phyloP scores from a whole-genome alignment of 2,113 vertebrate genomes.

The Hoplias malabaricus region DNA sequence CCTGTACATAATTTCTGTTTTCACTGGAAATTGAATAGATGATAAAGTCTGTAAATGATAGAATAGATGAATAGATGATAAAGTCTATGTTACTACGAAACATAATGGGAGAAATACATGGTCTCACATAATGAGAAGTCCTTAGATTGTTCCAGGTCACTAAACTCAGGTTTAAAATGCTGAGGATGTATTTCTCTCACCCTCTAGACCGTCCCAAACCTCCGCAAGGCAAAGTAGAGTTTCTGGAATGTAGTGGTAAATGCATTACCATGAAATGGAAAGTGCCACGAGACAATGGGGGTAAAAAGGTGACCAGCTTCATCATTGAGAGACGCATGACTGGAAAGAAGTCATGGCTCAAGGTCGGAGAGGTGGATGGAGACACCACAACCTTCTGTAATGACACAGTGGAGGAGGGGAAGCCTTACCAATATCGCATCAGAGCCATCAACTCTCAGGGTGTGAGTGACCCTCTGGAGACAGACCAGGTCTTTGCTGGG shows the following conservation, averaged over 20 bases:
- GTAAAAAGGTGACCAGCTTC: constrained; percentile 66
- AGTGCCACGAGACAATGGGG: constrained; percentile 65
- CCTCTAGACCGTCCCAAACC: constrained; percentile 68
- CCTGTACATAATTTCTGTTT: too few relatives aligned
- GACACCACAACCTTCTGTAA: constrained; percentile 62
- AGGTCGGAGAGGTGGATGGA: constrained; percentile 60
- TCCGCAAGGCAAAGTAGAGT: constrained; percentile 67
- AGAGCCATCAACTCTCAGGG: constrained; percentile 63
- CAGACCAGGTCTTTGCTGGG: constrained; percentile 64
- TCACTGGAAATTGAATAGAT: too few relatives aligned
- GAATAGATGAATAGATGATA: too few relatives aligned
- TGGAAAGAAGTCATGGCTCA: constrained; percentile 68
- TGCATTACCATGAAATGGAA: constrained; percentile 73
- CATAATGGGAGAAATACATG: not conserved
- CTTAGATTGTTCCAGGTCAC: not conserved
- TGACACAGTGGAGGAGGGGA: constrained; percentile 66
- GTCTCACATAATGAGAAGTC: not conserved
- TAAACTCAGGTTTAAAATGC: not conserved
- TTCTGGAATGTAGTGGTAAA: constrained; percentile 61
- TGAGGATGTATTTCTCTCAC: not conserved
- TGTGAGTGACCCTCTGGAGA: constrained; percentile 66
- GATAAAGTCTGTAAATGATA: too few relatives aligned
- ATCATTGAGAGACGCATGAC: constrained; percentile 54
- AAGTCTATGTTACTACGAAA: not conserved
- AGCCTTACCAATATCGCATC: constrained; percentile 67